Evolutionary conservation across 1,140 invertebrate species (phyloP).

Genomic region (Cardiocondyla obscurior): DNA sequence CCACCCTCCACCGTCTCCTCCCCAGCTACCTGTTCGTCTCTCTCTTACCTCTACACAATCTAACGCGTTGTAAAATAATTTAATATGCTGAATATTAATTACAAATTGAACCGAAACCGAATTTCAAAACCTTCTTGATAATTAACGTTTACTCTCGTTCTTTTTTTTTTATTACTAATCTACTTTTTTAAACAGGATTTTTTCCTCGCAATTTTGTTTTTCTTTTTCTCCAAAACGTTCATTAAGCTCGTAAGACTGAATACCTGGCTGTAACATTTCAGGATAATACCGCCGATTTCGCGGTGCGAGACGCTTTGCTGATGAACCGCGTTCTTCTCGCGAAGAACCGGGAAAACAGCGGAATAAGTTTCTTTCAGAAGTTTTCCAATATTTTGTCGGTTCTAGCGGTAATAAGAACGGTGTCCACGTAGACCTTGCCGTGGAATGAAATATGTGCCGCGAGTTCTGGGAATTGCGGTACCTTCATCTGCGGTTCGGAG

Average conservation of each 20-base stretch:
- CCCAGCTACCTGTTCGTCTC: no score
- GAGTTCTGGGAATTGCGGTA: neutral
- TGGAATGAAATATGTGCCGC: slow-evolving; percentile 47
- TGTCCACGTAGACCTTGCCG: slow-evolving; percentile 25
- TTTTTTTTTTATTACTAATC: no score
- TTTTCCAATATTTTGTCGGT: slow-evolving; percentile 61
- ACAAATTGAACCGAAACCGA: no score
- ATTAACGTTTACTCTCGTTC: no score
- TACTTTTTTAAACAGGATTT: no score
- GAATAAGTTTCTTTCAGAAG: slow-evolving; percentile 49
- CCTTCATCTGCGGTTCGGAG: slow-evolving; percentile 48
- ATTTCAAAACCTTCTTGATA: no score
- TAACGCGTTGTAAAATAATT: no score
- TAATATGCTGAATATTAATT: no score
- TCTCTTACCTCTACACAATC: no score
- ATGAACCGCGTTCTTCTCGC: slow-evolving; percentile 34
- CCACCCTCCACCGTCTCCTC: no score
- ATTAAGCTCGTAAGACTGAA: neutral
- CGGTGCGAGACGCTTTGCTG: neutral
- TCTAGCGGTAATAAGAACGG: slow-evolving; percentile 46
- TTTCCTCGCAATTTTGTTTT: neutral
- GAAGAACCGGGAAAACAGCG: slow-evolving; percentile 6
- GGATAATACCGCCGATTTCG: slow-evolving; percentile 16
- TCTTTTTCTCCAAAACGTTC: neutral
- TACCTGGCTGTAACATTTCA: neutral